A percentile compares a stretch with the other conserved stretches of the same genome.
These are phyloP conservation scores for Poeciliopsis turneri DNA, from an alignment of 2,797 vertebrate genomes.

Conservation along the genomic window DNA sequence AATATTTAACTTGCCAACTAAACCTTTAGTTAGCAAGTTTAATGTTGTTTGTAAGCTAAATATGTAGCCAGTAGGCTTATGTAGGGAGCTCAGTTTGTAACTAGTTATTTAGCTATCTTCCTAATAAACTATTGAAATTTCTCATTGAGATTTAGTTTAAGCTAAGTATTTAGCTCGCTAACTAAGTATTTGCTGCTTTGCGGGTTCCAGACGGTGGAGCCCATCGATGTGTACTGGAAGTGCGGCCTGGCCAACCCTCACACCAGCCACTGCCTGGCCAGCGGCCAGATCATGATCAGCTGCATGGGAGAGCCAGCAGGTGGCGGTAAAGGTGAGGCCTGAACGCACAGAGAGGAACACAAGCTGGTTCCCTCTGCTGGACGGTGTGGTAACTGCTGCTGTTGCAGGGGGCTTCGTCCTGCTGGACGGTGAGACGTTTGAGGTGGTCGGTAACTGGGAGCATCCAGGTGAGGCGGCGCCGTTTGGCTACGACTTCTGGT, in stretches of 20 bases:
- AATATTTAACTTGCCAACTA: too few relatives aligned
- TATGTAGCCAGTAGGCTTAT: too few relatives aligned
- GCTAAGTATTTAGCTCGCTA: too few relatives aligned
- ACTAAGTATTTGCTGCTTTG: too few relatives aligned
- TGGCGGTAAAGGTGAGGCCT: constrained; percentile 85
- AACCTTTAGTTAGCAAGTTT: too few relatives aligned
- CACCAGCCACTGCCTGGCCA: constrained; percentile 91
- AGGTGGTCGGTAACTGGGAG: constrained; percentile 92
- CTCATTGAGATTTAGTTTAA: too few relatives aligned
- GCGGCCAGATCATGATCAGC: constrained; percentile 92
- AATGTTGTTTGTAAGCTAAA: too few relatives aligned
- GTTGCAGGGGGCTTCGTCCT: constrained; percentile 87
- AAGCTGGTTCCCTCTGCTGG: background rate
- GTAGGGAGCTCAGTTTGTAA: too few relatives aligned
- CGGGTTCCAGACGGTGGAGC: constrained; percentile 83
- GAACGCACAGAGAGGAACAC: background rate
- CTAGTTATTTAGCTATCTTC: too few relatives aligned
- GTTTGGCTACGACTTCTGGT: constrained; percentile 96
- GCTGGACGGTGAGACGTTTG: constrained; percentile 91
- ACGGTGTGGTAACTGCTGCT: background rate
- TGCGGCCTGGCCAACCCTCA: constrained; percentile 85
- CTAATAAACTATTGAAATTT: too few relatives aligned
- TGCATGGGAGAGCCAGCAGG: constrained; percentile 87
- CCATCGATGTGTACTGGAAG: constrained; percentile 84
- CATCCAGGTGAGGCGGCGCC: constrained; percentile 74